Percentiles rank a stretch among this genome's conserved stretches.
These are phyloP conservation scores for Phyto melanocephala DNA, from an alignment of 2,888 invertebrate genomes.

Conservation along the genomic window DNA sequence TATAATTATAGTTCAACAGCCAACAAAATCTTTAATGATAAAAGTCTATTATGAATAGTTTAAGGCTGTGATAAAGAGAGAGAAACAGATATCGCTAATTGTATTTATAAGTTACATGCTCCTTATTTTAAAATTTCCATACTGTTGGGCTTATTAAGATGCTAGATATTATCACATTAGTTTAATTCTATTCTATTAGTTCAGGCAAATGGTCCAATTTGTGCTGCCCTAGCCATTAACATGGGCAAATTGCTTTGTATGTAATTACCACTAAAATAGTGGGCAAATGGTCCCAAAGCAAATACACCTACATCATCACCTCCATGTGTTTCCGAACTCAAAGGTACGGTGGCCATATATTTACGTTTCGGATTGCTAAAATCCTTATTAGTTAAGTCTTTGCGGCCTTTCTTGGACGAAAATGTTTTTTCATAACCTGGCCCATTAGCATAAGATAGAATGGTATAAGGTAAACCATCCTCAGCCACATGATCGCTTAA, in stretches of 20 bases:
- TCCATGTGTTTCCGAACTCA: constrained; percentile 84
- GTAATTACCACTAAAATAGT: constrained; percentile 87
- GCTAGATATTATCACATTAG: too few species aligned
- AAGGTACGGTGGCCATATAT: constrained; percentile 82
- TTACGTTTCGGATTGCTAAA: constrained; percentile 71
- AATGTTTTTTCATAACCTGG: constrained; percentile 80
- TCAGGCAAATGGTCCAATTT: constrained; percentile 81
- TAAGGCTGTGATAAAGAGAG: too few species aligned
- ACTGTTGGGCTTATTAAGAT: too few species aligned
- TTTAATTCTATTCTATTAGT: not conserved
- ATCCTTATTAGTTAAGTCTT: constrained; percentile 66
- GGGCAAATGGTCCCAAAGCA: constrained; percentile 87
- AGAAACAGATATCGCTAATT: too few species aligned
- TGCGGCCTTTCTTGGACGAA: constrained; percentile 66
- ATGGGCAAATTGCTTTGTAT: constrained; percentile 89
- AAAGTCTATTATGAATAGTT: too few species aligned
- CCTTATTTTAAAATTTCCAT: too few species aligned
- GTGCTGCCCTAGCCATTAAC: constrained; percentile 84
- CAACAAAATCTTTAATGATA: too few species aligned
- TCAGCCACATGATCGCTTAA: constrained; percentile 80
- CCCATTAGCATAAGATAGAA: constrained; percentile 87
- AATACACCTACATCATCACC: constrained; percentile 89
- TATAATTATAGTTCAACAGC: too few species aligned
- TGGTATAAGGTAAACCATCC: constrained; percentile 83
- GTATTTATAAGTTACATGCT: too few species aligned